Conservation (phyloP, 2,113 vertebrate genomes). For the Grallaria varia region DNA sequence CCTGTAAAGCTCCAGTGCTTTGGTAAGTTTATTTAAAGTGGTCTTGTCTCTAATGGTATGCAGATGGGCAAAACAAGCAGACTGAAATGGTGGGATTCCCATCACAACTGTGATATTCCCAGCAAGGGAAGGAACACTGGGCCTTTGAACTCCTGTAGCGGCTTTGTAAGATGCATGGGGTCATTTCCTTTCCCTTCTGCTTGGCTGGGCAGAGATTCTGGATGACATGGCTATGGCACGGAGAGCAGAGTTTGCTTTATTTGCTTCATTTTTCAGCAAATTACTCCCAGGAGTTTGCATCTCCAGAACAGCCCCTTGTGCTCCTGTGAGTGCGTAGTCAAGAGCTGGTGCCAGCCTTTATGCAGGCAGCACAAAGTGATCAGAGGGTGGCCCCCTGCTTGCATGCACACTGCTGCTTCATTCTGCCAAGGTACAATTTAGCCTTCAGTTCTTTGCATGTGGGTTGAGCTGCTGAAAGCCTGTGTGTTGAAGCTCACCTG, state of each 20-base stretch:
- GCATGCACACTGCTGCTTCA: neutral
- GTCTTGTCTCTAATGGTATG: slow-evolving; percentile 16
- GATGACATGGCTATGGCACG: neutral
- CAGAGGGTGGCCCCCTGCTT: neutral
- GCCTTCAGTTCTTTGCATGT: neutral
- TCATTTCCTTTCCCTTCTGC: slow-evolving; percentile 29
- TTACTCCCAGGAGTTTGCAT: neutral
- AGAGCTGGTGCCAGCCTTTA: neutral
- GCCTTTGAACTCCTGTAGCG: neutral
- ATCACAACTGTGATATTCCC: neutral
- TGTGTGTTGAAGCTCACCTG: neutral
- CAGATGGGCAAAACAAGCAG: slow-evolving; percentile 35
- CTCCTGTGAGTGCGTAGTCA: neutral
- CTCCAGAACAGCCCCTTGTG: neutral
- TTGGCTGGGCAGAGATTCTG: slow-evolving; percentile 4
- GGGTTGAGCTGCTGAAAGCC: neutral
- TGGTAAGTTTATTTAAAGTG: slow-evolving; percentile 78
- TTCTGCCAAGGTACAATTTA: neutral
- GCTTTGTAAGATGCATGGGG: neutral
- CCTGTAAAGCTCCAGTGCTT: slow-evolving; percentile 88
- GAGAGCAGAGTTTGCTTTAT: slow-evolving; percentile 2
- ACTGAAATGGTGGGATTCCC: neutral
- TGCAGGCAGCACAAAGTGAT: neutral
- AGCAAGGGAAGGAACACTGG: neutral
- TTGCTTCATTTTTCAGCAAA: slow-evolving; percentile 24